Base-by-base conservation (phyloP, 64 coral and sea anemone species). In the Montipora sp. region DNA sequence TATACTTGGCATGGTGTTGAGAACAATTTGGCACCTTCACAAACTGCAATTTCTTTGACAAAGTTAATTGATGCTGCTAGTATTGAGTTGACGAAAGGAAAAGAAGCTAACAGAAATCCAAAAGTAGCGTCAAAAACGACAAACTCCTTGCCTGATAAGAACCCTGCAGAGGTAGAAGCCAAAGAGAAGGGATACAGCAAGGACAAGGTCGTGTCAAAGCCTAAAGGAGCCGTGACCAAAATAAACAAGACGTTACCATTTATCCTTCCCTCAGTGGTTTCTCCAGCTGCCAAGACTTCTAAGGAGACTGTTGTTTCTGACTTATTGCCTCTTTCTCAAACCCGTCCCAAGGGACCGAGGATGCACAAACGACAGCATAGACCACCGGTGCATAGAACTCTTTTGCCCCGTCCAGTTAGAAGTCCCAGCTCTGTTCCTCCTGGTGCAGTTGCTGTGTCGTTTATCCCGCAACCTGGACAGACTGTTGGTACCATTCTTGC, bases 371-470 rank as follows among this genome's bases (percentile, higher is more conserved):
- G 82, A 71, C 82, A 69, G n/a, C 82, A 85, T 44, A 85, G 82
- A 72, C 82, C 82, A 85, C 67, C n/a, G 63, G 72, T 90, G 53
- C 94, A 98, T 71, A 94, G 95, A 92, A 99, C 83, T 77, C 53
- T 99, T 48, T 47, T 99, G 36, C 98, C 98, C 76, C 72, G 94
- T 44, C 98, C 98, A 90, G 93, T 88, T 65, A 79, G 82, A 1
- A 87, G 76, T 22, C 71, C 72, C 12, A 92, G 50, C 79, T 93
- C 95, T 73, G 87, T 98, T 18, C 95, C 95, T 0, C 88, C 88
- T 12, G 95, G 95, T 7, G 95, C 95, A 21, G 95, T 98, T 11
- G 95, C 95, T 49, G 95, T 98, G 16, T 98, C 95, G n/a, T 98
- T 98, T 89, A 98, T 98, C 83, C 95, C 95, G 9, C 95, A 98